Percentiles rank a stretch among this genome's conserved stretches.
phyloP scores from a whole-genome alignment of 2,797 vertebrate species.

The Cryptoblepharus egeriae region DNA sequence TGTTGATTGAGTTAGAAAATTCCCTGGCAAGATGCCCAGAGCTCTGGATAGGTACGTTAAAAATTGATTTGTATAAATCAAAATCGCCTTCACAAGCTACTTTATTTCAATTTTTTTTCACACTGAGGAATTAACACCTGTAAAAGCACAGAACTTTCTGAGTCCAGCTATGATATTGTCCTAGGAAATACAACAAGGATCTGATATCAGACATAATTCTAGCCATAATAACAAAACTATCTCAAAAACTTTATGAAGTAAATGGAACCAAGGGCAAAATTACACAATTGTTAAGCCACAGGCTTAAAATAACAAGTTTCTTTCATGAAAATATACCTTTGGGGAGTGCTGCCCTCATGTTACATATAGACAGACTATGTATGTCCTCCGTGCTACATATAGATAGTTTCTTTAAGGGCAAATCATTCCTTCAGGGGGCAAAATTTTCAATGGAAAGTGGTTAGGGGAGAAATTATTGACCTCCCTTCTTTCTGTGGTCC shows the following conservation, averaged over 20 bases:
- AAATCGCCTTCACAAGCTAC: constrained; percentile 20
- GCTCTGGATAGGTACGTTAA: constrained; percentile 18
- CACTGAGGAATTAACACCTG: background rate
- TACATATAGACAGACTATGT: too few relatives aligned
- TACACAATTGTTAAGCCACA: too few relatives aligned
- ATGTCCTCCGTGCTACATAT: too few relatives aligned
- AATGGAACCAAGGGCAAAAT: too few relatives aligned
- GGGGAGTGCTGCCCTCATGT: too few relatives aligned
- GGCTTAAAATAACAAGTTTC: too few relatives aligned
- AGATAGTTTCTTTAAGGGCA: too few relatives aligned
- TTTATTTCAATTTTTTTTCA: constrained; percentile 20
- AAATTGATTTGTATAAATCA: constrained; percentile 39
- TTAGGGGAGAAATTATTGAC: too few relatives aligned
- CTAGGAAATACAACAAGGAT: background rate
- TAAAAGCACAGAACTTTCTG: background rate
- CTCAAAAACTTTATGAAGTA: background rate
- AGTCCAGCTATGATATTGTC: background rate
- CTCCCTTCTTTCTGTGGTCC: too few relatives aligned
- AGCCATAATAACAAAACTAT: background rate
- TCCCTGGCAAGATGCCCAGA: constrained; percentile 21
- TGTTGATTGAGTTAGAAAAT: constrained; percentile 4
- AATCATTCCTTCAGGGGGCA: too few relatives aligned
- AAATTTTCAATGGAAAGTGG: too few relatives aligned
- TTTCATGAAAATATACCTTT: too few relatives aligned
- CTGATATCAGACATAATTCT: background rate